A percentile compares a stretch with the other conserved stretches of the same genome.
phyloP scores from a whole-genome alignment of 35 echinoderm and acorn worm species.

The Stichopus chloronotus region DNA sequence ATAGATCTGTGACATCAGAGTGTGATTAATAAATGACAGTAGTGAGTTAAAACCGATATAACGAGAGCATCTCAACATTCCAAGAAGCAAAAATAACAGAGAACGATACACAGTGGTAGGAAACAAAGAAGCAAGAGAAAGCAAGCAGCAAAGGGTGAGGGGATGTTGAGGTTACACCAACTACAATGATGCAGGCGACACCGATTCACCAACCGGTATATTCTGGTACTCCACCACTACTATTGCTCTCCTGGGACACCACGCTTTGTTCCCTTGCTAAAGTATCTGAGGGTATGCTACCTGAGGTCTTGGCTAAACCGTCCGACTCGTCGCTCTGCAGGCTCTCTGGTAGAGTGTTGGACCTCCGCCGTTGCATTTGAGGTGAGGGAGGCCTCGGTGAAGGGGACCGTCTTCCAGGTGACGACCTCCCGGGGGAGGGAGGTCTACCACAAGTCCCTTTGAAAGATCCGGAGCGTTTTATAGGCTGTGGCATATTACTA shows the following conservation, averaged over 20 bases:
- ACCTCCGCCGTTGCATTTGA: constrained; percentile 43
- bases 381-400: constrained; percentile 61
- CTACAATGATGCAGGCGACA: not conserved
- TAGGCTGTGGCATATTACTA: constrained; percentile 6
- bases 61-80: too few relatives aligned
- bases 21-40: too few relatives aligned
- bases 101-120: too few relatives aligned
- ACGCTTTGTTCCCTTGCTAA: constrained; percentile 62
- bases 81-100: too few relatives aligned
- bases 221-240: constrained; percentile 53
- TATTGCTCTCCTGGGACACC: constrained; percentile 81
- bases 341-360: constrained; percentile 61
- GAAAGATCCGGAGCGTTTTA: constrained; percentile 58
- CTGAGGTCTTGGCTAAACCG: constrained; percentile 21
- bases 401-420: constrained; percentile 60
- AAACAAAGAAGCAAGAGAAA: not conserved
- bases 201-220: constrained; percentile 79
- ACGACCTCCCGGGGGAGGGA: constrained; percentile 52
- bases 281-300: constrained; percentile 50
- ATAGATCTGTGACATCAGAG: too few relatives aligned
- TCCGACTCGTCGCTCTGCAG: constrained; percentile 41
- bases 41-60: too few relatives aligned
- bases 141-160: not conserved
- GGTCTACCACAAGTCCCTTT: constrained; percentile 43
- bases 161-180: not conserved